Conservation (phyloP, 2,888 invertebrate genomes). For the Syrphus vitripennis region DNA sequence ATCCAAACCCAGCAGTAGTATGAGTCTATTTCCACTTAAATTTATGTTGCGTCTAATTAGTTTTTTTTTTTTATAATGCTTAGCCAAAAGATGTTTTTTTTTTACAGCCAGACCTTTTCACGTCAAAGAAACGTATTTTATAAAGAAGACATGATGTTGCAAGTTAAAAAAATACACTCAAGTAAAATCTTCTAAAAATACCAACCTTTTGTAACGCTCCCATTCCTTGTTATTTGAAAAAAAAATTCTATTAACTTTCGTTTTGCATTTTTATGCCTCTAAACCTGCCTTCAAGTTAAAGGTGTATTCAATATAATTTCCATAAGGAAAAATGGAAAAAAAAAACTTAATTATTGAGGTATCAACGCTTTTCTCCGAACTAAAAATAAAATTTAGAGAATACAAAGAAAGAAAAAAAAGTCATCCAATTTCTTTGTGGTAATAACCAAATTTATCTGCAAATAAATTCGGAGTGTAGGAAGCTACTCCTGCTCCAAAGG, state of each 20-base stretch:
- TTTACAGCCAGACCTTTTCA: background rate
- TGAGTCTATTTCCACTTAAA: background rate
- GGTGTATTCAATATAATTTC: background rate
- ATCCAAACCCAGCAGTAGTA: background rate
- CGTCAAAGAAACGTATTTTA: background rate
- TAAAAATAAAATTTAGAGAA: background rate
- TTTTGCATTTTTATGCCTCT: background rate
- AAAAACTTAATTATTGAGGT: slow-evolving; percentile 17
- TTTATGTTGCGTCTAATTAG: background rate
- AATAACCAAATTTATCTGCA: slow-evolving; percentile 55
- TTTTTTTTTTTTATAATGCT: background rate
- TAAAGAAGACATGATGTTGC: background rate
- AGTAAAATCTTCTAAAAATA: background rate
- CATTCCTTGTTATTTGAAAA: background rate
- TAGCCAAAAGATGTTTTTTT: background rate
- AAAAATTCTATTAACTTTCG: background rate
- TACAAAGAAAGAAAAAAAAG: background rate
- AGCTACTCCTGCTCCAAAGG: background rate
- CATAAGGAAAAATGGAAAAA: background rate
- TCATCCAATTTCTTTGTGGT: slow-evolving; percentile 23
- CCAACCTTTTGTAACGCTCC: background rate
- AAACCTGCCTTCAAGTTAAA: background rate
- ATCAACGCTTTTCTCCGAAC: background rate
- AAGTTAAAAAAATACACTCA: background rate
- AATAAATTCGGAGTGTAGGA: slow-evolving; percentile 40